Base-by-base conservation (phyloP, 2,888 invertebrate species). In the Tenthredo amoena region DNA sequence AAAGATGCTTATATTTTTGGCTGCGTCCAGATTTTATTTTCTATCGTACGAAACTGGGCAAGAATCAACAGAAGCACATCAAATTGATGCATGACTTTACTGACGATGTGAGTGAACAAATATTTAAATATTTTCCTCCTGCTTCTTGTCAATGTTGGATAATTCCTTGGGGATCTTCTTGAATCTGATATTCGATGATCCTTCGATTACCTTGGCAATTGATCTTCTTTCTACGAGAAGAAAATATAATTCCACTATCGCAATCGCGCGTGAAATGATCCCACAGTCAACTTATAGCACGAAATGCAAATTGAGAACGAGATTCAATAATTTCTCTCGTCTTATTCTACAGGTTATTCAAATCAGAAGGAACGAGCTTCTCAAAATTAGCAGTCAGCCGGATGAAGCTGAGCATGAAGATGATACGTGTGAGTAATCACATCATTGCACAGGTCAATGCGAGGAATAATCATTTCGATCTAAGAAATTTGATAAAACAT, bases 21-120 rank as follows among this genome's bases (percentile, higher is more conserved):
- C 43, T 87, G 12, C 85, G 87, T 62, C 40, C 74, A 0, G 87
- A 88, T 34, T 62, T 83, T 10, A 37, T 87, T 12, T 88, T 85
- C 74, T 81, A 82, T 31, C 34, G 84, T n/a, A 43, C 55, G 12
- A 0, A 21, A 34, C 15, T 79, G 3, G 79, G 95, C 95, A 2
- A 94, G 94, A 87, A 91, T 94, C 95, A 95, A 89, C 93, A 94
- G 77, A 93, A 94, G 77, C 94, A 94, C 87, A 93, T 96, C n/a
- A 93, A 95, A 21, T 93, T 95, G 21, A 94, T 97, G 26, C 96
- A 96, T 89, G 93, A 93, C 37, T 96, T 96, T 88, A 96, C 95
- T 5, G 92, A 94, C 85, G 93, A 94, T 90, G 94, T 94, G 40
- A 86, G 87, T n/a, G 81, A 12, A 12, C 0, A 0, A 26, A 26